These are phyloP conservation scores for Podarcis raffonei DNA, from an alignment of 2,113 vertebrate species.

Conservation along the genomic window DNA sequence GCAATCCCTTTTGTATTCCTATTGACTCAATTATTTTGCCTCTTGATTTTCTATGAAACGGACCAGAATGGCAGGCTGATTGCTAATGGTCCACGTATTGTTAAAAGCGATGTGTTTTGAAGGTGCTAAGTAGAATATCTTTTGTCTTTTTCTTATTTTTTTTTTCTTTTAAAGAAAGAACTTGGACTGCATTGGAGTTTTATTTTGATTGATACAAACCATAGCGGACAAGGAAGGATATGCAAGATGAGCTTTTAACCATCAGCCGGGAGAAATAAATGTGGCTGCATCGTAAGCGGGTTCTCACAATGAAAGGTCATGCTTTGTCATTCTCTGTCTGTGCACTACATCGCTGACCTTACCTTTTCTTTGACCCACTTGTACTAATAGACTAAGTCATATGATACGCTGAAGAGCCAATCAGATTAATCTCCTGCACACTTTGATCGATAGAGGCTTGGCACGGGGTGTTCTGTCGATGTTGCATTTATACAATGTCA, in stretches of 20 bases:
- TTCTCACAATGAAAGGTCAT: not conserved
- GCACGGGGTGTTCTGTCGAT: conserved; percentile 11
- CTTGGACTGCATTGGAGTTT: not conserved
- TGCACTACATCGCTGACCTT: conserved; percentile 24
- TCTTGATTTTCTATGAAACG: conserved; percentile 64
- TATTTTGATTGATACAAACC: conserved; percentile 12
- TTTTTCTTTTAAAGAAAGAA: not conserved
- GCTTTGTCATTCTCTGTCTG: rapidly evolving
- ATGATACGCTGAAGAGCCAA: conserved; percentile 20
- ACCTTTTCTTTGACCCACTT: not conserved
- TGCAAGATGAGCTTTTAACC: rapidly evolving
- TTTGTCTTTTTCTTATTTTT: conserved; percentile 3
- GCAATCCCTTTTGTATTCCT: conserved; percentile 53
- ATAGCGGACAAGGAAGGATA: not conserved
- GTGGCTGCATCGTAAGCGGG: not conserved
- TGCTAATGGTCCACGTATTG: conserved; percentile 65
- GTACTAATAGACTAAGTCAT: conserved; percentile 25
- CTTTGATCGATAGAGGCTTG: conserved; percentile 44
- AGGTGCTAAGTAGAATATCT: not conserved
- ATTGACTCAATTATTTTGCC: conserved; percentile 68
- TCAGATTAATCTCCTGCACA: conserved; percentile 23
- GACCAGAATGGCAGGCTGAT: conserved; percentile 55
- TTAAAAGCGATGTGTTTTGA: not conserved
- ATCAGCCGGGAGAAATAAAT: not conserved
- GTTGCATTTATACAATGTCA: conserved; percentile 14